Percentiles rank a stretch among this genome's conserved stretches.
These are phyloP conservation scores for Nomada fabriciana DNA, from an alignment of 2,888 invertebrate species.

Conservation along the genomic window DNA sequence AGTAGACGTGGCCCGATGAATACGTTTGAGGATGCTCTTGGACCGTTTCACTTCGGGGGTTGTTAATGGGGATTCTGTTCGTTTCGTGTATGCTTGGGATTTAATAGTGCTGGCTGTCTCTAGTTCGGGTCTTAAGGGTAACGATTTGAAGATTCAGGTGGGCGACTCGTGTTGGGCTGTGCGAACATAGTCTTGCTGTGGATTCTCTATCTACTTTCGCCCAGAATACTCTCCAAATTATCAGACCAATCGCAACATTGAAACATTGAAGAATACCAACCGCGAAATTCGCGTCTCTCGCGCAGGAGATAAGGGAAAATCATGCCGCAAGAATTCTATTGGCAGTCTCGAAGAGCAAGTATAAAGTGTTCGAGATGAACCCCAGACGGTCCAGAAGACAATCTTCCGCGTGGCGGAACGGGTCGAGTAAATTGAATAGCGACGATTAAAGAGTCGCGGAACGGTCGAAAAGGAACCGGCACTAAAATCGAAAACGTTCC, in stretches of 20 bases:
- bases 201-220: too few relatives aligned
- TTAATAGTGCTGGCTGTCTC: not conserved
- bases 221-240: too few relatives aligned
- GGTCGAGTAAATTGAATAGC: constrained; percentile 16
- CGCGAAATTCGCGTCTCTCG: too few relatives aligned
- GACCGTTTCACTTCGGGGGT: not conserved
- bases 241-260: too few relatives aligned
- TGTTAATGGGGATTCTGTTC: not conserved
- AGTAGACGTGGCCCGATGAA: constrained; percentile 34
- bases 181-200: too few relatives aligned
- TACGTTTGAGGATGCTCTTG: not conserved
- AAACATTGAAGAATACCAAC: too few relatives aligned
- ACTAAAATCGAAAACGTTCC: constrained; percentile 36
- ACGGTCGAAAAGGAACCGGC: not conserved
- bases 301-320: too few relatives aligned
- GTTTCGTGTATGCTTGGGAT: not conserved
- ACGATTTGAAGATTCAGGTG: too few relatives aligned
- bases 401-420: too few relatives aligned
- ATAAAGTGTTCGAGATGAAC: not conserved
- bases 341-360: not conserved
- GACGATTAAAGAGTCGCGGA: constrained; percentile 23
- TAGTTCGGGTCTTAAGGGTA: too few relatives aligned
- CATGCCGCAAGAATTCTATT: not conserved
- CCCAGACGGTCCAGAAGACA: not conserved
- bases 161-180: too few relatives aligned